Evolutionary conservation across 2,113 vertebrate species (phyloP).

Genomic region (Ancistrus triradiatus): DNA sequence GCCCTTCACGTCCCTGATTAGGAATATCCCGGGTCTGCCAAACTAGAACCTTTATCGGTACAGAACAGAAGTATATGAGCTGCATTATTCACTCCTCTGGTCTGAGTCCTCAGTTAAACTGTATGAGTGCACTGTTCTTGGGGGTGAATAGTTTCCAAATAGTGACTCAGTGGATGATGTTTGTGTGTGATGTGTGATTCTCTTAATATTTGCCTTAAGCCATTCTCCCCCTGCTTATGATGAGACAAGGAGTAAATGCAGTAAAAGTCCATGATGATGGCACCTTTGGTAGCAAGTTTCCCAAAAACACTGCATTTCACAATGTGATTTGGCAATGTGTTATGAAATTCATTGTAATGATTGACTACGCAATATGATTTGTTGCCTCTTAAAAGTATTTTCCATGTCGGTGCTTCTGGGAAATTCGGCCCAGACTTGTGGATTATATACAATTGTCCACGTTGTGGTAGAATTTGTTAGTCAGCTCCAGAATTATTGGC

Average conservation of each 20-base stretch:
- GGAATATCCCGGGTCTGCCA: too few relatives aligned
- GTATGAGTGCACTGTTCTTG: neutral
- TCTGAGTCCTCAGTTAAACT: neutral
- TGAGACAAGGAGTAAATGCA: neutral
- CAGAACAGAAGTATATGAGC: neutral
- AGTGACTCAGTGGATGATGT: too few relatives aligned
- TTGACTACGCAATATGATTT: too few relatives aligned
- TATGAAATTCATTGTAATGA: too few relatives aligned
- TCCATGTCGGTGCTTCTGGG: neutral
- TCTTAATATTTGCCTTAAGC: neutral
- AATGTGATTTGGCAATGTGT: neutral
- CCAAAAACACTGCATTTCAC: neutral
- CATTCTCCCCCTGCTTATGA: neutral
- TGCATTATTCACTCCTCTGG: neutral
- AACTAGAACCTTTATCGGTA: too few relatives aligned
- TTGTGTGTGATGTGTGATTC: neutral
- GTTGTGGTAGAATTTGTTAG: conserved; percentile 53
- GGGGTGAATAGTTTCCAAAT: neutral
- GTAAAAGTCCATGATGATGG: neutral
- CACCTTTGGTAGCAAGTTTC: neutral
- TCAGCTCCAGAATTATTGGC: too few relatives aligned
- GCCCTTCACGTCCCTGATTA: neutral
- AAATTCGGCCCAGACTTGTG: neutral
- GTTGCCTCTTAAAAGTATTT: neutral
- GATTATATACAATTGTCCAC: neutral